Percentiles rank a stretch among this genome's conserved stretches.
These are phyloP conservation scores for Myotis myotis DNA, from an alignment of 2,797 vertebrate genomes.

Conservation along the genomic window DNA sequence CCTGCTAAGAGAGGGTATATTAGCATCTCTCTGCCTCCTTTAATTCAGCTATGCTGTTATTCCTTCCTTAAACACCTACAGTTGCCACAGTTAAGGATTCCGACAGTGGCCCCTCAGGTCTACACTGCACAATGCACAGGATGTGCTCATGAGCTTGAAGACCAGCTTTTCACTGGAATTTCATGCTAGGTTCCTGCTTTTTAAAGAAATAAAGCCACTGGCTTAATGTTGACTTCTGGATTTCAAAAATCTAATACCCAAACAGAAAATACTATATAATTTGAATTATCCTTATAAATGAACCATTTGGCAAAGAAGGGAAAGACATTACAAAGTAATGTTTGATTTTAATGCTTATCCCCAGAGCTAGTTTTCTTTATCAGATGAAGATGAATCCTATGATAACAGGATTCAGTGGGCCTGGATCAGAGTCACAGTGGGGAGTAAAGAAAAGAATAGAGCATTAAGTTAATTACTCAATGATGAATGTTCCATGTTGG, in stretches of 20 bases:
- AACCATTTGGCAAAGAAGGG: conserved; percentile 28
- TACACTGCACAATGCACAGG: fast-evolving
- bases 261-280: not conserved
- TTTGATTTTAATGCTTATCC: not conserved
- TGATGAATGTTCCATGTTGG: not conserved
- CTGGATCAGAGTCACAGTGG: not conserved
- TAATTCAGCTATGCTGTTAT: not conserved
- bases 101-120: fast-evolving
- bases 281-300: conserved; percentile 29
- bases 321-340: not conserved
- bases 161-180: not conserved
- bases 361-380: not conserved
- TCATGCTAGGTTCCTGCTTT: not conserved
- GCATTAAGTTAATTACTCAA: not conserved
- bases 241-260: not conserved
- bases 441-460: not conserved
- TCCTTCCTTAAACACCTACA: not conserved
- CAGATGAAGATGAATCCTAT: not conserved
- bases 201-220: not conserved
- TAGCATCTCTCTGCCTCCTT: not conserved
- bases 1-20: not conserved
- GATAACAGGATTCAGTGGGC: not conserved
- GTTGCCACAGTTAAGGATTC: not conserved
- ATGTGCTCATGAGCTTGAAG: not conserved
- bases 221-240: conserved; percentile 10